phyloP scores from a whole-genome alignment of 2,888 invertebrate genomes.

The Drosophila austrosaltans region DNA sequence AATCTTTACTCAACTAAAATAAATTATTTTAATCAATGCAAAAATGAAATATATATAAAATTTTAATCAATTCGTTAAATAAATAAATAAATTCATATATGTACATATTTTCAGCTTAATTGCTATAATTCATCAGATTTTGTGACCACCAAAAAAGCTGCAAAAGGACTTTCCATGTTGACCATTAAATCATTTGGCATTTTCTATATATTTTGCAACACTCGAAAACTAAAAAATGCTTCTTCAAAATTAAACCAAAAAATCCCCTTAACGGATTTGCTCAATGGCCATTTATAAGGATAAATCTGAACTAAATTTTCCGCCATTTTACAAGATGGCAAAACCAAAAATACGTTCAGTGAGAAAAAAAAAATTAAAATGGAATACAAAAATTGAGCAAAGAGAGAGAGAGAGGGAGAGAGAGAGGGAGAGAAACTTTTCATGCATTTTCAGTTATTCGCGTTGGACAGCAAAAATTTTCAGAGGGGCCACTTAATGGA shows the following conservation, averaged over 20 bases:
- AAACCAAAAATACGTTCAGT: background rate
- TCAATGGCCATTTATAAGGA: slow-evolving; percentile 23
- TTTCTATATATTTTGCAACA: background rate
- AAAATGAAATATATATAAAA: no score
- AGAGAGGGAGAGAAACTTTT: background rate
- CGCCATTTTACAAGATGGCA: slow-evolving; percentile 26
- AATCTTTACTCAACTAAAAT: no score
- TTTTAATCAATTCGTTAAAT: no score
- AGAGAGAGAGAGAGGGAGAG: no score
- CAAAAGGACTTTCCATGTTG: no score
- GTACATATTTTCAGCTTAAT: no score
- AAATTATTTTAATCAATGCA: no score
- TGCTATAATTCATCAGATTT: no score
- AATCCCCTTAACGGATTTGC: background rate
- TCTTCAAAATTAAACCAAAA: background rate
- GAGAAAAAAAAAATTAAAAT: background rate
- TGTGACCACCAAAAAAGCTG: no score
- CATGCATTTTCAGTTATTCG: slow-evolving; percentile 18
- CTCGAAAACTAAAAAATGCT: background rate
- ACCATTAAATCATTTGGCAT: no score
- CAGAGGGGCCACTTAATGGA: slow-evolving; percentile 58
- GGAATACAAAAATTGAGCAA: background rate
- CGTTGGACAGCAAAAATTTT: slow-evolving; percentile 38
- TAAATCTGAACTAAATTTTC: slow-evolving; percentile 15
- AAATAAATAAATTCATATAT: no score